phyloP scores from a whole-genome alignment of 2,888 invertebrate genomes.

The Nephrocerus scutellatus region DNA sequence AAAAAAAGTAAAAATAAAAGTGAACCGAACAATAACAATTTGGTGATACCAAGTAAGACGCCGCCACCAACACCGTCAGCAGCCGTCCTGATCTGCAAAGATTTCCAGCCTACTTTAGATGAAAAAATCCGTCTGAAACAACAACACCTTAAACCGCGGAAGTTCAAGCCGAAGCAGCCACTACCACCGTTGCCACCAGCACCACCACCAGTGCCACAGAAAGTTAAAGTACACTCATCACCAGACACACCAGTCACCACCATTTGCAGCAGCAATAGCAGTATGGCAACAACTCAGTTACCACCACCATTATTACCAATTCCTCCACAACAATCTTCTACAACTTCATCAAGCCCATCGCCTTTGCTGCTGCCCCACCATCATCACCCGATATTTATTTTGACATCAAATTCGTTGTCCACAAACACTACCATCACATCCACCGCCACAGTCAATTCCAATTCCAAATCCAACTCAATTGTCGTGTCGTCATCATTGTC shows the following conservation, averaged over 20 bases:
- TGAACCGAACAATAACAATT: conserved; percentile 5
- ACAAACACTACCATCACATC: too few species aligned
- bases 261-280: conserved; percentile 18
- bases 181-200: conserved; percentile 21
- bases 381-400: too few species aligned
- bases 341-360: conserved; percentile 10
- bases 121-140: conserved; percentile 22
- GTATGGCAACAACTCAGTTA: conserved; percentile 19
- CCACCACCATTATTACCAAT: conserved; percentile 20
- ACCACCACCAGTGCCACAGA: conserved; percentile 11
- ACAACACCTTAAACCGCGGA: too few species aligned
- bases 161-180: too few species aligned
- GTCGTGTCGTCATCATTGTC: conserved; percentile 26
- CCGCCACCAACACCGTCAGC: conserved; percentile 4
- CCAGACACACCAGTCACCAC: conserved; percentile 10
- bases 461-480: conserved; percentile 42
- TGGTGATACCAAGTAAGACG: too few species aligned
- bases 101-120: conserved; percentile 24
- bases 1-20: conserved; percentile 1
- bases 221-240: conserved; percentile 4
- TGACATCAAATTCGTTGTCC: conserved; percentile 6
- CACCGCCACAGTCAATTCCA: conserved; percentile 22
- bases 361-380: too few species aligned
- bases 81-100: conserved; percentile 7
- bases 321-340: conserved; percentile 21